A percentile compares a stretch with the other conserved stretches of the same genome.
These are phyloP conservation scores for Monopis laevigella DNA, from an alignment of 2,888 invertebrate genomes.

Conservation along the genomic window DNA sequence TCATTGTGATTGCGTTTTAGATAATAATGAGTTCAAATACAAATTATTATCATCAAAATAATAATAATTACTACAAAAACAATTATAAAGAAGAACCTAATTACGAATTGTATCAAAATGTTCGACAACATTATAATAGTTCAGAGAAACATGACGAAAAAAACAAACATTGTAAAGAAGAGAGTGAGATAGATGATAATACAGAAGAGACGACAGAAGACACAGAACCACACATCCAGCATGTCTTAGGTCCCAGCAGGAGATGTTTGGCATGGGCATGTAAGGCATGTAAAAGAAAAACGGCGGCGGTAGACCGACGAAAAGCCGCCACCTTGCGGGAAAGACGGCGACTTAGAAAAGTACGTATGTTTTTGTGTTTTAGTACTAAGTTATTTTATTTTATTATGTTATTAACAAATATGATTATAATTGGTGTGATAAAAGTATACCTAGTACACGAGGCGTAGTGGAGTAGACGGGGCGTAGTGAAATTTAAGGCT, in stretches of 20 bases:
- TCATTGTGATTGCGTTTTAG: too few relatives aligned
- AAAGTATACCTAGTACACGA: too few relatives aligned
- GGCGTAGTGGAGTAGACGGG: too few relatives aligned
- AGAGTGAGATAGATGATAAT: not conserved
- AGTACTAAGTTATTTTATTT: too few relatives aligned
- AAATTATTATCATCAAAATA: too few relatives aligned
- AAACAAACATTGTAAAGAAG: slow-evolving; percentile 1
- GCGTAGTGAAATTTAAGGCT: too few relatives aligned
- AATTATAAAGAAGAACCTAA: slow-evolving; percentile 2
- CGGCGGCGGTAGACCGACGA: slow-evolving; percentile 92
- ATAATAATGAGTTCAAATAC: too few relatives aligned
- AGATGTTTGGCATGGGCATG: slow-evolving; percentile 96
- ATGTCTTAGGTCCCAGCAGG: slow-evolving; percentile 67
- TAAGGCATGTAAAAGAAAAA: slow-evolving; percentile 96
- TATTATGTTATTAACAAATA: too few relatives aligned
- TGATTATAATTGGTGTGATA: too few relatives aligned
- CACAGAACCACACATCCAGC: slow-evolving; percentile 35
- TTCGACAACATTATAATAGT: not conserved
- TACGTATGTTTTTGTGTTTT: slow-evolving; percentile 41
- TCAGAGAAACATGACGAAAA: too few relatives aligned
- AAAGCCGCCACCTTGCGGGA: slow-evolving; percentile 98
- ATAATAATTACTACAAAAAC: slow-evolving; percentile 1
- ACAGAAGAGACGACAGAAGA: slow-evolving; percentile 24
- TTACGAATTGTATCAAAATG: not conserved
- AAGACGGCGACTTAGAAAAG: slow-evolving; percentile 90